Evolutionary conservation across 2,888 invertebrate genomes (phyloP).

Genomic region (Colletes collaris): DNA sequence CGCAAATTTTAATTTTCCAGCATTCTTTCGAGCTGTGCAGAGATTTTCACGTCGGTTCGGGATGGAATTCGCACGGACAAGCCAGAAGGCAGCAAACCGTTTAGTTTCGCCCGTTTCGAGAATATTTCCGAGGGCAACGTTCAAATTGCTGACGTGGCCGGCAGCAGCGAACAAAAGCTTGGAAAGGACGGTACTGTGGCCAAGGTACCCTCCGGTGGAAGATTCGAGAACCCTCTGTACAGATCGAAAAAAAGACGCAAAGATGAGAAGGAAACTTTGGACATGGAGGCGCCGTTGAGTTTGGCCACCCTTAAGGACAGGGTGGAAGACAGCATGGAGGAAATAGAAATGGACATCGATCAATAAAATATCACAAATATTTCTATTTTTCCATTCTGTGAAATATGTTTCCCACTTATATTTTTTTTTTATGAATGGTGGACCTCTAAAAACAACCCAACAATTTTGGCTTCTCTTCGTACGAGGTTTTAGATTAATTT

Average conservation of each 20-base stretch:
- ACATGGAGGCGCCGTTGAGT: slow-evolving; percentile 69
- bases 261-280: slow-evolving; percentile 58
- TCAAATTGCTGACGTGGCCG: slow-evolving; percentile 62
- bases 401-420: too few relatives aligned
- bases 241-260: slow-evolving; percentile 69
- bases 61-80: slow-evolving; percentile 56
- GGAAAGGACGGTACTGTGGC: slow-evolving; percentile 20
- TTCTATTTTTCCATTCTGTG: too few relatives aligned
- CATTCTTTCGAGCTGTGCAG: slow-evolving; percentile 63
- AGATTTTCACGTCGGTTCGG: slow-evolving; percentile 67
- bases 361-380: slow-evolving; percentile 28
- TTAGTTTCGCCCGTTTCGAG: slow-evolving; percentile 81
- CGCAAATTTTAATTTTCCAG: slow-evolving; percentile 59
- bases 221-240: slow-evolving; percentile 80
- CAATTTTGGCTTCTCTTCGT: too few relatives aligned
- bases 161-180: slow-evolving; percentile 17
- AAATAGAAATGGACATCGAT: slow-evolving; percentile 66
- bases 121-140: slow-evolving; percentile 78
- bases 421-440: too few relatives aligned
- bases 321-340: slow-evolving; percentile 64
- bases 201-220: slow-evolving; percentile 59
- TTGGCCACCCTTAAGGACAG: slow-evolving; percentile 68
- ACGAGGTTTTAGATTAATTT: too few relatives aligned
- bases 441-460: too few relatives aligned
- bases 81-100: slow-evolving; percentile 61